Evolutionary conservation across 2,888 invertebrate species (phyloP), one percentile per base, ranked within the genome.

Genomic region (Mesopsocus fuscifrons): DNA sequence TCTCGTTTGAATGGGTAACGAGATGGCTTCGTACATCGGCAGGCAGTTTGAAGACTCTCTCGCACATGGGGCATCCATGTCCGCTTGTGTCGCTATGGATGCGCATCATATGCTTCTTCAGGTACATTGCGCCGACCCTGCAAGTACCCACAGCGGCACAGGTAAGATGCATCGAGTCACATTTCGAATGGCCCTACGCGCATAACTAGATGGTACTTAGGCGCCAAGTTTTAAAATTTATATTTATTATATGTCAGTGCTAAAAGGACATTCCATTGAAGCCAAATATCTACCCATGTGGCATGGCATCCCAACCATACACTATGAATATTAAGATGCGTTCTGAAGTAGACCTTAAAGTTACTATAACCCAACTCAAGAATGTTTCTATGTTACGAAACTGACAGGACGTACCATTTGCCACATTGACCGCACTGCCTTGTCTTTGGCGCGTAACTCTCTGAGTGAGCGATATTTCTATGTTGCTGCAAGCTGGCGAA

Each of bases 1-100:
- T 3, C 20, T 38, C 38, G 4, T 38, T 20, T 20, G 38, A 38
- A 38, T 38, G 38, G n/a, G 17, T 18, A 18, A 38, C 38, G 18
- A 38, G 13, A 20, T 38, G 38, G 11, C 38, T 38, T 38, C 20
- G 16, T 5, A 38, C n/a, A 21, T 21, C 21, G 3, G 17, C 21
- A n/a, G 38, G 21, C 8, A 21, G 21, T 20, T 38, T 38, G 11
- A 17, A 38, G n/a, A 18, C 11, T 20, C 20, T 38, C n/a, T 38
- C 38, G 21, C 38, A 38, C 5, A 20, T 16, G 5, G 18, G 17
- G 20, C 38, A 38, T 18, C 13, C 18, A 11, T 38, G 21, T 6
- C 18, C 8, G 6, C 8, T 26, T 6, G 6, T 11, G 26, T 11
- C 11, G 11, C 11, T 26, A 11, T 26, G 26, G 11, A 6, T 9